Evolutionary conservation across 2,113 vertebrate genomes (phyloP).

Genomic region (Noctilio leporinus): DNA sequence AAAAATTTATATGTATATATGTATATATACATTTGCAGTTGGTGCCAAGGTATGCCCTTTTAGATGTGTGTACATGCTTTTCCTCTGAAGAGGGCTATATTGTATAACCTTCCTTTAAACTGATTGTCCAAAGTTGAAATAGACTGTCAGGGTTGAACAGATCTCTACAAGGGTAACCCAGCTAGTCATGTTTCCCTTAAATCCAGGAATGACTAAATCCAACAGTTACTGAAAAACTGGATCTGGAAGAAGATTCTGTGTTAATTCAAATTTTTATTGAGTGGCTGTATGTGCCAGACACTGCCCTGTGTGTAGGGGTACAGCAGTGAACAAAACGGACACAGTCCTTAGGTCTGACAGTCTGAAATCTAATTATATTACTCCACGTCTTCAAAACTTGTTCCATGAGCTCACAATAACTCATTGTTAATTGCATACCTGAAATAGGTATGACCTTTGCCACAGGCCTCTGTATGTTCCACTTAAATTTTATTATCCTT

Average conservation of each 20-base stretch:
- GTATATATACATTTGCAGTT: background rate
- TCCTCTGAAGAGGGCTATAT: background rate
- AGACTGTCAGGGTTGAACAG: slow-evolving; percentile 2
- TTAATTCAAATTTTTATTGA: slow-evolving; percentile 39
- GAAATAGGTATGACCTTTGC: slow-evolving; percentile 30
- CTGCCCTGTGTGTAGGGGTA: background rate
- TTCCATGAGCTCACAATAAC: background rate
- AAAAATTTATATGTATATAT: background rate
- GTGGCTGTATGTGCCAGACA: background rate
- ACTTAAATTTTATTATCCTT: slow-evolving; percentile 61
- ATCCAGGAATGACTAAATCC: background rate
- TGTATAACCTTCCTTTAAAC: slow-evolving; percentile 19
- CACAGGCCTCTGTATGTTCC: slow-evolving; percentile 6
- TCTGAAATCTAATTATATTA: slow-evolving; percentile 31
- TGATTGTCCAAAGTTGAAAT: background rate
- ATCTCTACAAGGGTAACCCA: background rate
- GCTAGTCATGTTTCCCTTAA: slow-evolving; percentile 19
- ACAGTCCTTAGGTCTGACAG: background rate
- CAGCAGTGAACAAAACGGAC: background rate
- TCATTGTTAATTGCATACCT: slow-evolving; percentile 17
- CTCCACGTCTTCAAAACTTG: background rate
- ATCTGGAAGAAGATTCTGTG: slow-evolving; percentile 43
- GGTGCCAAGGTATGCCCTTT: background rate
- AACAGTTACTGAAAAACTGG: background rate
- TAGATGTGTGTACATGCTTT: background rate